These are phyloP conservation scores for Autographa pulchrina DNA, from an alignment of 2,888 invertebrate species.

Conservation along the genomic window DNA sequence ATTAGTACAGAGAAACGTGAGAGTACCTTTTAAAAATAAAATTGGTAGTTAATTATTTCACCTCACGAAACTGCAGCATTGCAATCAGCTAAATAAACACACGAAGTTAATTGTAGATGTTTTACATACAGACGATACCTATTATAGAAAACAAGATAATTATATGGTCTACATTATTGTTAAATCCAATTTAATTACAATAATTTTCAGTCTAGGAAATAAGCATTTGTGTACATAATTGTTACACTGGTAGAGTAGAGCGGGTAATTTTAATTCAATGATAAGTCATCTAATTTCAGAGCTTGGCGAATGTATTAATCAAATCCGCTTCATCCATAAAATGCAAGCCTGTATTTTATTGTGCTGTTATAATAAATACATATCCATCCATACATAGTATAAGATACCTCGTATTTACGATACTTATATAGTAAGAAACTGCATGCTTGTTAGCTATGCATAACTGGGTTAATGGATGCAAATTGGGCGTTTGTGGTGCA, in stretches of 20 bases:
- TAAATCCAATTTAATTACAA: background rate
- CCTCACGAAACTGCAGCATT: conserved; percentile 2
- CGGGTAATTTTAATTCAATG: background rate
- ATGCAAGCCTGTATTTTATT: background rate
- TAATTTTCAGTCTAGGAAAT: background rate
- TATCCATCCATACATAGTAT: conserved; percentile 9
- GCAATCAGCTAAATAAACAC: background rate
- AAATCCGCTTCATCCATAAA: conserved; percentile 1
- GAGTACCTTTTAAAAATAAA: background rate
- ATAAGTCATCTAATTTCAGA: background rate
- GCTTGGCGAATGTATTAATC: background rate
- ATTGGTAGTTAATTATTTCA: background rate
- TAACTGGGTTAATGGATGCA: conserved; percentile 79
- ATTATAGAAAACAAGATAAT: background rate
- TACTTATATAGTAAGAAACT: conserved; percentile 51
- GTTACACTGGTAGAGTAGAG: no score
- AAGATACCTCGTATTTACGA: conserved; percentile 35
- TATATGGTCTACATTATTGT: background rate
- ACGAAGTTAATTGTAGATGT: background rate
- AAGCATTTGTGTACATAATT: background rate
- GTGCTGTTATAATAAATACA: conserved; percentile 3
- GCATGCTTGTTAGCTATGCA: conserved; percentile 68
- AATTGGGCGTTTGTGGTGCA: conserved; percentile 59
- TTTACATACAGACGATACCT: background rate
- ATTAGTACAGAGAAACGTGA: background rate